These are phyloP conservation scores for Setophaga kirtlandii DNA, from an alignment of 2,113 vertebrate genomes.

Conservation along the genomic window DNA sequence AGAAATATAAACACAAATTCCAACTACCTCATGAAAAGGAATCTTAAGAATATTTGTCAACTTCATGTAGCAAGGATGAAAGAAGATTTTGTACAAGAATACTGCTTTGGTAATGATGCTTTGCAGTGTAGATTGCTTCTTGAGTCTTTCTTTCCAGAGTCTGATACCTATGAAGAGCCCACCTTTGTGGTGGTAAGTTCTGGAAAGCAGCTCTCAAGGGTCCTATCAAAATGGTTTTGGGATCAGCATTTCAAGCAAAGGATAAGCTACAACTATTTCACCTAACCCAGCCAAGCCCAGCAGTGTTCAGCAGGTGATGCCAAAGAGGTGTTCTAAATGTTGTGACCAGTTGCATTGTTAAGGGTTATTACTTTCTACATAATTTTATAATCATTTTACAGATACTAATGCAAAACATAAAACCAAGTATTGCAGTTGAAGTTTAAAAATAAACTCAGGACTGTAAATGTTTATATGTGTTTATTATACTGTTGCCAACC, in stretches of 20 bases:
- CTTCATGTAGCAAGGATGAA: background rate
- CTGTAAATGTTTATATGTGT: background rate
- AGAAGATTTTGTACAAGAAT: background rate
- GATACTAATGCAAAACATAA: background rate
- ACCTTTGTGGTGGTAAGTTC: background rate
- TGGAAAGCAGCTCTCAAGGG: background rate
- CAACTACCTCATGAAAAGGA: background rate
- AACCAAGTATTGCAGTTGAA: background rate
- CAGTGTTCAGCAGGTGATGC: background rate
- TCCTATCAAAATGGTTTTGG: background rate
- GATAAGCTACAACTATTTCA: background rate
- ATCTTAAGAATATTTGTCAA: background rate
- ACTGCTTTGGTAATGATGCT: background rate
- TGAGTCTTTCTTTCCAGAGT: background rate
- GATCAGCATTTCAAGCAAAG: background rate
- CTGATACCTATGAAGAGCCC: background rate
- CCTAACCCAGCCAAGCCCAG: background rate
- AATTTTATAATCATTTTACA: background rate
- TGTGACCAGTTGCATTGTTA: background rate
- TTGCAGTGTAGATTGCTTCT: background rate
- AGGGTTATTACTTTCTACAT: background rate
- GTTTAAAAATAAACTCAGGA: background rate
- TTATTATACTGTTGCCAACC: background rate
- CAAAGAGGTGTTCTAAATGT: background rate
- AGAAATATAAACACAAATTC: background rate